Evolutionary conservation across 2,113 vertebrate species (phyloP).

Genomic region (Bos taurus): DNA sequence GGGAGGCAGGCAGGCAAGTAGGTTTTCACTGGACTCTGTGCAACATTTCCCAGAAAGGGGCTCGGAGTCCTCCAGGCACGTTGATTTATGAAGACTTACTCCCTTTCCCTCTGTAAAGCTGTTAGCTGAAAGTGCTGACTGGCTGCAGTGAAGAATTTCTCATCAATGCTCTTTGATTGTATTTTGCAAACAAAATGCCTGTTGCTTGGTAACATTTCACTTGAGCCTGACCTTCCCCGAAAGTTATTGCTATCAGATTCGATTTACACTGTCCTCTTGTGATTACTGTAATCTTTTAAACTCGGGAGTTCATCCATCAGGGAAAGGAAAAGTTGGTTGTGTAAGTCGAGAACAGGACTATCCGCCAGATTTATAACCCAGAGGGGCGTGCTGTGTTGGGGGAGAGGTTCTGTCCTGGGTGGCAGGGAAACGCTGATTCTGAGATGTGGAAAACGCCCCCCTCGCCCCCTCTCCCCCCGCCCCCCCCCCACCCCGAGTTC

Average conservation of each 20-base stretch:
- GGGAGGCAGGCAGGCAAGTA: neutral
- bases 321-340: conserved; percentile 72
- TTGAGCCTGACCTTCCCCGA: conserved; percentile 84
- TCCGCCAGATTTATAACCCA: conserved; percentile 74
- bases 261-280: conserved; percentile 84
- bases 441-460: neutral
- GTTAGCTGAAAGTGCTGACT: conserved; percentile 87
- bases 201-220: conserved; percentile 92
- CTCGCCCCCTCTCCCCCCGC: too few relatives aligned
- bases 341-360: conserved; percentile 69
- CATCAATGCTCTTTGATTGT: conserved; percentile 85
- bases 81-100: conserved; percentile 77
- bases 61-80: conserved; percentile 24
- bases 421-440: neutral
- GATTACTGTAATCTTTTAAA: conserved; percentile 92
- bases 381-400: neutral
- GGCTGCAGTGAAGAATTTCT: conserved; percentile 80
- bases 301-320: conserved; percentile 79
- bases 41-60: conserved; percentile 51
- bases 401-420: neutral
- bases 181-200: conserved; percentile 86
- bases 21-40: neutral
- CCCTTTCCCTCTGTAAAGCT: conserved; percentile 66
- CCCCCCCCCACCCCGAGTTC: neutral
- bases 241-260: conserved; percentile 90